Conservation (phyloP, 2,797 vertebrate species). For the Semaprochilodus insignis region DNA sequence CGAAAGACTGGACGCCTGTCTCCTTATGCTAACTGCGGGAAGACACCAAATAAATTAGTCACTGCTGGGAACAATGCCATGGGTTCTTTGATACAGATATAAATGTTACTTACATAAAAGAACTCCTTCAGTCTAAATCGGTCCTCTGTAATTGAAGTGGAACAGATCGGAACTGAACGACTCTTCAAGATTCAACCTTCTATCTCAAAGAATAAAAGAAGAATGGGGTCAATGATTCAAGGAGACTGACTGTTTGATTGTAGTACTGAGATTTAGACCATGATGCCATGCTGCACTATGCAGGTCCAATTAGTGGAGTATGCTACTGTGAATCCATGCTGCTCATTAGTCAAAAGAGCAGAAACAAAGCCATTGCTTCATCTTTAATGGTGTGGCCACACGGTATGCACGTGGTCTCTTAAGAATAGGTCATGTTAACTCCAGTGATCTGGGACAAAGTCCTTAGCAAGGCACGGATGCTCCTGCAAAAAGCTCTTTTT, state of each 20-base stretch:
- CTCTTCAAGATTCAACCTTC: conserved; percentile 14
- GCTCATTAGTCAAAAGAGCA: conserved; percentile 42
- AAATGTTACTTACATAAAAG: conserved; percentile 33
- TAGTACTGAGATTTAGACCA: conserved; percentile 7
- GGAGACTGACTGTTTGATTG: background rate
- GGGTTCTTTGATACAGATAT: conserved; percentile 15
- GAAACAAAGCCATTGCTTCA: conserved; percentile 11
- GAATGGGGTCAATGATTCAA: background rate
- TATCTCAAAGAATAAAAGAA: conserved; percentile 30
- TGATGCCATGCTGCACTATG: conserved; percentile 9
- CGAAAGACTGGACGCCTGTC: conserved; percentile 35
- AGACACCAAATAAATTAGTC: conserved; percentile 51
- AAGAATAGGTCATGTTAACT: conserved; percentile 48
- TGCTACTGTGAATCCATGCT: conserved; percentile 4
- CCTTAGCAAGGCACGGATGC: background rate
- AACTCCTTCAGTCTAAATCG: background rate
- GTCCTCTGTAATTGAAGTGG: conserved; percentile 5
- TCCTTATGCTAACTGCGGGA: conserved; percentile 50
- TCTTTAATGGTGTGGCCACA: conserved; percentile 32
- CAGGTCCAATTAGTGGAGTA: conserved; percentile 37
- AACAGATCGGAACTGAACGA: conserved; percentile 10
- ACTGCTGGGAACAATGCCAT: conserved; percentile 21
- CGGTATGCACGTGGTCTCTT: conserved; percentile 6
- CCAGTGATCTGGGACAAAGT: background rate
- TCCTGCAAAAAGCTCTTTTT: conserved; percentile 37